A percentile compares a stretch with the other conserved stretches of the same genome.
These are phyloP conservation scores for Eupithecia pulchellata DNA, from an alignment of 2,888 invertebrate genomes.

Conservation along the genomic window DNA sequence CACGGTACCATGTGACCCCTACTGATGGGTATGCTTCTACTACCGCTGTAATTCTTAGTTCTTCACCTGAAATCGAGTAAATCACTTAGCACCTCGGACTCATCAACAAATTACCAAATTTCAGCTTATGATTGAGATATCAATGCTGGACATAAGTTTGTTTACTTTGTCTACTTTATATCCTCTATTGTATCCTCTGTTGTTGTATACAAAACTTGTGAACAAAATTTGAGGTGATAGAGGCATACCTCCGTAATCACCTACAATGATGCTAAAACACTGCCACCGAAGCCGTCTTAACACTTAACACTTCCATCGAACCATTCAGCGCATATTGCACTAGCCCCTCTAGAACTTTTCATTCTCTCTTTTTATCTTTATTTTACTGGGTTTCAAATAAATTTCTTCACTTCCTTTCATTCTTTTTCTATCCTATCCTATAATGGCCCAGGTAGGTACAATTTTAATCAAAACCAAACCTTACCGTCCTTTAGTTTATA, in stretches of 20 bases:
- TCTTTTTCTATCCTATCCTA: too few species aligned
- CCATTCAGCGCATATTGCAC: neutral
- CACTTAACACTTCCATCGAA: neutral
- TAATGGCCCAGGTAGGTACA: too few species aligned
- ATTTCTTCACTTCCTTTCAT: too few species aligned
- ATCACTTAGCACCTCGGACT: neutral
- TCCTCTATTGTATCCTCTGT: too few species aligned
- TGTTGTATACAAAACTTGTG: too few species aligned
- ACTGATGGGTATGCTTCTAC: conserved; percentile 89
- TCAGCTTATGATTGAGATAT: neutral
- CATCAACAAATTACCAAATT: neutral
- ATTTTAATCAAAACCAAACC: neutral
- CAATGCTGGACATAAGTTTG: neutral
- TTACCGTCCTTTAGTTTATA: conserved; percentile 87
- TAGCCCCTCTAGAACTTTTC: neutral
- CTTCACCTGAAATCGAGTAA: conserved; percentile 67
- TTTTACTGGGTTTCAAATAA: too few species aligned
- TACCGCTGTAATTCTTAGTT: conserved; percentile 83
- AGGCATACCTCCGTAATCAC: neutral
- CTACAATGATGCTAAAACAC: neutral
- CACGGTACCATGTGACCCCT: conserved; percentile 91
- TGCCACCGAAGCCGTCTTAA: neutral
- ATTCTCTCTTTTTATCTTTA: too few species aligned
- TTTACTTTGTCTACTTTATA: neutral
- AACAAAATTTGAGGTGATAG: too few species aligned